Conservation (phyloP, 2,797 vertebrate genomes). For the Sebastes aleutianus region DNA sequence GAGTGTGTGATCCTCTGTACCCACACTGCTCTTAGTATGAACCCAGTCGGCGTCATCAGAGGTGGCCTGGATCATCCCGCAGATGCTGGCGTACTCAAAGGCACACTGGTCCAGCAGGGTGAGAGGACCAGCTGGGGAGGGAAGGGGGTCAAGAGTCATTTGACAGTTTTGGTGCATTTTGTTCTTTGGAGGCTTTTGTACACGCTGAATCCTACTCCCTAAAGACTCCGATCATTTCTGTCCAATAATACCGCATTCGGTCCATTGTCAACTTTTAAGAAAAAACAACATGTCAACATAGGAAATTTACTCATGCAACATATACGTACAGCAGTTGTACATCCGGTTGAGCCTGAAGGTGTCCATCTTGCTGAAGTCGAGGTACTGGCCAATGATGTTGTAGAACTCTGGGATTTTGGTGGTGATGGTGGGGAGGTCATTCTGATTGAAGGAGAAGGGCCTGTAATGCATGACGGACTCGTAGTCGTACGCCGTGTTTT, state of each 20-base stretch:
- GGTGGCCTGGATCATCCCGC: constrained; percentile 91
- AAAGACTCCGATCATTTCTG: neutral
- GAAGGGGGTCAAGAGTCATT: neutral
- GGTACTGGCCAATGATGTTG: constrained; percentile 89
- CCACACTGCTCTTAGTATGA: constrained; percentile 66
- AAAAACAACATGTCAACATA: neutral
- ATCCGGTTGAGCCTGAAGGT: constrained; percentile 88
- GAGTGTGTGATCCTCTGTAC: constrained; percentile 85
- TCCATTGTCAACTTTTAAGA: neutral
- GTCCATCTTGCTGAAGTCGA: constrained; percentile 89
- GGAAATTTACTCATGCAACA: neutral
- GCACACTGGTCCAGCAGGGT: constrained; percentile 90
- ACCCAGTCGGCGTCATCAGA: constrained; percentile 83
- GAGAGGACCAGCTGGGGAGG: constrained; percentile 81
- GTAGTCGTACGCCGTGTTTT: constrained; percentile 93
- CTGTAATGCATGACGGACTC: constrained; percentile 94
- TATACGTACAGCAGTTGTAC: constrained; percentile 92
- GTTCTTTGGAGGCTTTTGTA: neutral
- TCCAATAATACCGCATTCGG: neutral
- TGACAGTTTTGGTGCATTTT: neutral
- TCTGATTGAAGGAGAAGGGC: constrained; percentile 89
- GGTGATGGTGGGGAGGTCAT: constrained; percentile 87
- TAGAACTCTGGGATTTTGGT: constrained; percentile 90
- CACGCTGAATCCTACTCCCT: neutral
- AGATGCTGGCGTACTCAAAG: constrained; percentile 89